Evolutionary conservation across 2,888 invertebrate species (phyloP).

Genomic region (Entomobrya multifasciata): DNA sequence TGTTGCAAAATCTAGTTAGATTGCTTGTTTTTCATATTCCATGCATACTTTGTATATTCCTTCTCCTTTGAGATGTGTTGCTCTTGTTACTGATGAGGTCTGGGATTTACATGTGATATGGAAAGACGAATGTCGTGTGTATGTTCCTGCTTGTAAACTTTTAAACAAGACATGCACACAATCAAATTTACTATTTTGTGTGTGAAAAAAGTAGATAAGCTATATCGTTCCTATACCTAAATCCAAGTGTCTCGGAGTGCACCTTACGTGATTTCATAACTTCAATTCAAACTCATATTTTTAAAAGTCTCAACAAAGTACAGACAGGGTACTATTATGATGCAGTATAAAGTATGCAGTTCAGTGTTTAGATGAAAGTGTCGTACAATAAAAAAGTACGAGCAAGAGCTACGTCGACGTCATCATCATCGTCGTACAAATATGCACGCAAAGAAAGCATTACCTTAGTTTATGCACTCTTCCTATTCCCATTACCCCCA

Average conservation of each 20-base stretch:
- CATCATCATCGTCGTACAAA: too few species aligned
- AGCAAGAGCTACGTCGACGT: too few species aligned
- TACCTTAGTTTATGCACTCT: slow-evolving; percentile 31
- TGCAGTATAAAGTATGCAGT: background rate
- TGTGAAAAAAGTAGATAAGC: too few species aligned
- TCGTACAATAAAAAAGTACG: slow-evolving; percentile 3
- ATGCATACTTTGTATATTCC: background rate
- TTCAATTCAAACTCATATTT: background rate
- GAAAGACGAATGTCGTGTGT: background rate
- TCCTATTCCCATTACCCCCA: slow-evolving; percentile 57
- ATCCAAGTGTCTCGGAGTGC: too few species aligned
- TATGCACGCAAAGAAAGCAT: slow-evolving; percentile 51
- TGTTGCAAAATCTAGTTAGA: slow-evolving; percentile 54
- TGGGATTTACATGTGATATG: slow-evolving; percentile 28
- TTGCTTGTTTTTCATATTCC: slow-evolving; percentile 6
- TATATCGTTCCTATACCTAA: background rate
- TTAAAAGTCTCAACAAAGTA: background rate
- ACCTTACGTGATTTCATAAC: too few species aligned
- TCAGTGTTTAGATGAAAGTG: too few species aligned
- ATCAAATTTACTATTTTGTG: background rate
- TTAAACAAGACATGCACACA: background rate
- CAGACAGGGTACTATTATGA: background rate
- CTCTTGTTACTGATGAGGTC: slow-evolving; percentile 53
- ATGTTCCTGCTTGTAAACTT: background rate
- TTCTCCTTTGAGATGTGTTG: slow-evolving; percentile 45